Conservation (phyloP, 92 coral and sea anemone genomes). For the Desmophyllum pertusum region DNA sequence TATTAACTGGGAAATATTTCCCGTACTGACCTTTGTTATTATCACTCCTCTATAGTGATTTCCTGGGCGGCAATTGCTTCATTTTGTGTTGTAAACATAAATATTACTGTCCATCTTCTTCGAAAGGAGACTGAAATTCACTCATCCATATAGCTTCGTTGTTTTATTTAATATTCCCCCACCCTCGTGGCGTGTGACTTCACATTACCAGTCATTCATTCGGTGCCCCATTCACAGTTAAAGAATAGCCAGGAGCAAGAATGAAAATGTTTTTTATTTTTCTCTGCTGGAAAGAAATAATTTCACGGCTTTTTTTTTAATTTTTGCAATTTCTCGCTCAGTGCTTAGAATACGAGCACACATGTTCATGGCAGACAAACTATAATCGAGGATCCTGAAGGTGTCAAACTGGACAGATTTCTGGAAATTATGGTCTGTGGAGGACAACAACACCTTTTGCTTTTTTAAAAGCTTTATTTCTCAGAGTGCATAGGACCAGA, state of each 20-base stretch:
- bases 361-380: too few relatives aligned
- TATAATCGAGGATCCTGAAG: too few relatives aligned
- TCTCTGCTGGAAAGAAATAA: not conserved
- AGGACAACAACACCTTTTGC: too few relatives aligned
- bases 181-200: conserved; percentile 15
- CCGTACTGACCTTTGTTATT: not conserved
- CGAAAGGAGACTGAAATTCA: not conserved
- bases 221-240: conserved; percentile 28
- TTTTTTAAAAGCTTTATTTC: too few relatives aligned
- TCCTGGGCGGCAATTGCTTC: not conserved
- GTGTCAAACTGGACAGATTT: too few relatives aligned
- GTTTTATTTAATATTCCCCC: not conserved
- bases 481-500: too few relatives aligned
- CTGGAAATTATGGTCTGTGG: too few relatives aligned
- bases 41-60: not conserved
- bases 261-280: not conserved
- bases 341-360: too few relatives aligned
- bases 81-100: not conserved
- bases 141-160: not conserved
- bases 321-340: too few relatives aligned
- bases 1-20: not conserved
- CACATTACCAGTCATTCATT: conserved; percentile 16
- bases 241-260: not conserved
- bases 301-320: too few relatives aligned
- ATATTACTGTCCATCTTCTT: not conserved